A percentile compares a stretch with the other conserved stretches of the same genome.
Conservation (phyloP, 2,888 invertebrate genomes). For the Acrobasis repandana region DNA sequence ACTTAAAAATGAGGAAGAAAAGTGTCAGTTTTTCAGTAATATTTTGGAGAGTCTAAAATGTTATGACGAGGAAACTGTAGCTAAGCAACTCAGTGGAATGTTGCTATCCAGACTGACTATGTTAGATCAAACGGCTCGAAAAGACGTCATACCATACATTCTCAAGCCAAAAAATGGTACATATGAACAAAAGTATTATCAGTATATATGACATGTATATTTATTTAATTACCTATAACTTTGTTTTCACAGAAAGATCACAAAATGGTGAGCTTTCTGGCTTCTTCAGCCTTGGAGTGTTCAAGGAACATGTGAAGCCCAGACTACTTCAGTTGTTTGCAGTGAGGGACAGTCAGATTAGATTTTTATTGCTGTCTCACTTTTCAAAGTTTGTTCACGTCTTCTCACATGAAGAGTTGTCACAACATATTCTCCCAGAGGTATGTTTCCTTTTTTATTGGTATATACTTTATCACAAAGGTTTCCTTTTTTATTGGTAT, state of each 20-base stretch:
- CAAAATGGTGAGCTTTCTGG: conserved; percentile 75
- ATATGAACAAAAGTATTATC: background rate
- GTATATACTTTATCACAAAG: background rate
- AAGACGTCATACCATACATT: conserved; percentile 86
- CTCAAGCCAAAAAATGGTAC: conserved; percentile 87
- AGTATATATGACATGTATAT: background rate
- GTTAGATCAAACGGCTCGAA: conserved; percentile 90
- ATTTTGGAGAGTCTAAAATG: conserved; percentile 86
- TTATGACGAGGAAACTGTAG: conserved; percentile 92
- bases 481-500: background rate
- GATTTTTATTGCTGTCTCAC: conserved; percentile 89
- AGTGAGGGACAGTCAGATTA: conserved; percentile 90
- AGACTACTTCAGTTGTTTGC: conserved; percentile 91
- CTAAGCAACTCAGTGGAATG: conserved; percentile 89
- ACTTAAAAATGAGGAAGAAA: conserved; percentile 89
- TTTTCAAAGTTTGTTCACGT: conserved; percentile 89
- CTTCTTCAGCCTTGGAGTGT: conserved; percentile 87
- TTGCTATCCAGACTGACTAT: conserved; percentile 93
- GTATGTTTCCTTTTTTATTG: conserved; percentile 54
- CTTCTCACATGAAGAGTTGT: conserved; percentile 89
- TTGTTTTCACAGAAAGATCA: conserved; percentile 58
- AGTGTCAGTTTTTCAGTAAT: conserved; percentile 89
- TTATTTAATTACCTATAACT: background rate
- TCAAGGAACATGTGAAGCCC: conserved; percentile 89
- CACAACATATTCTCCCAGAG: conserved; percentile 92